Percentiles rank a stretch among this genome's conserved stretches.
Conservation (phyloP, 1,140 invertebrate genomes). For the Planococcus citri region DNA sequence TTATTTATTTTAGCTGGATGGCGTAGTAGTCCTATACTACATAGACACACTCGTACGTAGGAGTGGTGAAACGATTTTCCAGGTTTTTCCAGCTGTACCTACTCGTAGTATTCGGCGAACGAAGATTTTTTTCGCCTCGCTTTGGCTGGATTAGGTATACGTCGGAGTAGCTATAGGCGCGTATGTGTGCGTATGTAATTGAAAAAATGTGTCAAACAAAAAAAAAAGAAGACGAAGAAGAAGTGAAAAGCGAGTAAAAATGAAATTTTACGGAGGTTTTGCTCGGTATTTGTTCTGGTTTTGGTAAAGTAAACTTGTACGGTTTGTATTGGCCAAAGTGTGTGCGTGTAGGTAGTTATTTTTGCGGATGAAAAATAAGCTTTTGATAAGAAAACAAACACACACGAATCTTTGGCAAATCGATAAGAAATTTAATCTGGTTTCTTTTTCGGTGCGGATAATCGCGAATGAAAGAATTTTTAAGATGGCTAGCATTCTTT, state of each 20-base stretch:
- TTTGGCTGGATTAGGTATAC: neutral
- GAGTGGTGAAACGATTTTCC: too few relatives aligned
- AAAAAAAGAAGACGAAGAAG: too few relatives aligned
- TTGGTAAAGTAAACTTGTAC: neutral
- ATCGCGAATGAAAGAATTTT: neutral
- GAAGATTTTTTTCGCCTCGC: neutral
- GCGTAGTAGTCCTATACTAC: too few relatives aligned
- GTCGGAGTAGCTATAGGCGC: neutral
- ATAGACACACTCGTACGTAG: too few relatives aligned
- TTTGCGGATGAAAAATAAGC: too few relatives aligned
- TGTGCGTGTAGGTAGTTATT: too few relatives aligned
- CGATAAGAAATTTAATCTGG: slow-evolving; percentile 2
- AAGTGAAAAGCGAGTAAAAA: neutral
- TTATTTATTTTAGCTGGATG: too few relatives aligned
- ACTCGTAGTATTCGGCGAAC: too few relatives aligned
- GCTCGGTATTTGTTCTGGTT: neutral
- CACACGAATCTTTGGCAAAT: neutral
- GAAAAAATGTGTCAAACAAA: neutral
- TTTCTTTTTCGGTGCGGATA: neutral
- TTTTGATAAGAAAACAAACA: too few relatives aligned
- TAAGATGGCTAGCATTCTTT: neutral
- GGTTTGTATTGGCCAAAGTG: too few relatives aligned
- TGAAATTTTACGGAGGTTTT: neutral
- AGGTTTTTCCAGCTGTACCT: neutral
- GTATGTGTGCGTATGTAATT: neutral